Conservation (phyloP, 2,113 vertebrate species). For the Eidolon helvum region DNA sequence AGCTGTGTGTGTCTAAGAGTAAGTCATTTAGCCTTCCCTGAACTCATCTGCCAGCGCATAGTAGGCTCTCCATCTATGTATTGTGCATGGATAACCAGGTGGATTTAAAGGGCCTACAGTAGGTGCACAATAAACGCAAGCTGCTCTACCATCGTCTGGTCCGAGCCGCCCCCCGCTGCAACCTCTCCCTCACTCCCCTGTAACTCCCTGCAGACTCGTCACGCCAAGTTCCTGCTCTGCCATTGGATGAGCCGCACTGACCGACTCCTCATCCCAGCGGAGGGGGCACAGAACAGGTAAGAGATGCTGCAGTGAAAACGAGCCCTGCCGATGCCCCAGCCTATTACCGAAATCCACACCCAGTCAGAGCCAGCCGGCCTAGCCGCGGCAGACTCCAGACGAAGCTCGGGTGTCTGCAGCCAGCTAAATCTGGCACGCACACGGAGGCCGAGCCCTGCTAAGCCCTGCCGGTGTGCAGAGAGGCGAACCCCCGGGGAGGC, state of each 20-base stretch:
- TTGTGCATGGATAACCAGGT: neutral
- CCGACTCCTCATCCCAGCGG: neutral
- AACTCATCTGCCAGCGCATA: neutral
- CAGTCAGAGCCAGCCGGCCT: neutral
- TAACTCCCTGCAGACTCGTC: rapidly evolving
- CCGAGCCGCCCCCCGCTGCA: rapidly evolving
- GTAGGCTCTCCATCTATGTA: neutral
- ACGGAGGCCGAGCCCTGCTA: too few species aligned
- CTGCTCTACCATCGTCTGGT: neutral
- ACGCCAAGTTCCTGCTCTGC: neutral
- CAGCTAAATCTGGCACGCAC: rapidly evolving
- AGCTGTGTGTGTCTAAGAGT: too few species aligned
- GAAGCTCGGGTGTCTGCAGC: rapidly evolving
- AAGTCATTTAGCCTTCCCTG: neutral
- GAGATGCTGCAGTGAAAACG: neutral
- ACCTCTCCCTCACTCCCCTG: neutral
- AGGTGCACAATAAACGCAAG: neutral
- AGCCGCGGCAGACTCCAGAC: neutral
- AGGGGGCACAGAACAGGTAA: neutral
- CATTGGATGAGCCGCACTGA: neutral
- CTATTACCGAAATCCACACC: neutral
- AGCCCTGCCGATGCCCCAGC: neutral
- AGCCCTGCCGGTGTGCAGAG: neutral
- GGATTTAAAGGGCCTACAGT: neutral
- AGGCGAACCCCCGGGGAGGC: neutral